A percentile compares a stretch with the other conserved stretches of the same genome.
phyloP scores from a whole-genome alignment of 2,797 vertebrate species.

The Delichon dasypus region DNA sequence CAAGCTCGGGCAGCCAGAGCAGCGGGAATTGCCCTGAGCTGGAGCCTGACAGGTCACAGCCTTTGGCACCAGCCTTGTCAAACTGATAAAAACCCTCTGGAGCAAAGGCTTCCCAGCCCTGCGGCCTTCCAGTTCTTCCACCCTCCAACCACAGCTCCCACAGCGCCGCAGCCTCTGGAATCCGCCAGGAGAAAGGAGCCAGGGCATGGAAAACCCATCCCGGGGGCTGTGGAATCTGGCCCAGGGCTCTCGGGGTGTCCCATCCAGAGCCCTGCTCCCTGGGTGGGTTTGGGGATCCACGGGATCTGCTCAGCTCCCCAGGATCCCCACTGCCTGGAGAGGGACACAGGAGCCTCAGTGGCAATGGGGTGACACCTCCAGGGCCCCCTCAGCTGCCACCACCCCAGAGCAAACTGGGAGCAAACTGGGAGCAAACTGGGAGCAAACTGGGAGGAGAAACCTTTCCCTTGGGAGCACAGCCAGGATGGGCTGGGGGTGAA shows the following conservation, averaged over 20 bases:
- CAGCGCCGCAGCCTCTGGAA: background rate
- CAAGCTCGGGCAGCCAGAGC: background rate
- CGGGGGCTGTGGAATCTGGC: background rate
- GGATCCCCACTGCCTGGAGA: fast-evolving
- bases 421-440: fast-evolving
- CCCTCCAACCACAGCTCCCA: background rate
- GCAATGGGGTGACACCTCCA: background rate
- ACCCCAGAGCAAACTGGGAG: fast-evolving
- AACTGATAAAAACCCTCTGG: background rate
- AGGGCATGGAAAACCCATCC: background rate
- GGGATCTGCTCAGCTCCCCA: background rate
- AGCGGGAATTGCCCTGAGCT: background rate
- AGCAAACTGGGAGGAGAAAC: background rate
- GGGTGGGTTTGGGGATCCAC: background rate
- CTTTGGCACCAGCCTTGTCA: background rate
- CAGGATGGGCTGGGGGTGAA: background rate
- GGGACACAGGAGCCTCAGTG: fast-evolving
- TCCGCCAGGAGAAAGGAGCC: background rate
- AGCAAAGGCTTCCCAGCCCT: background rate
- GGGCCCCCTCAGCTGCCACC: background rate
- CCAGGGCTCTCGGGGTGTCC: background rate
- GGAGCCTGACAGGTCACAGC: background rate
- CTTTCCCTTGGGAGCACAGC: background rate
- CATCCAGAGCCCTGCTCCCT: background rate
- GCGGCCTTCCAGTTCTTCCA: background rate